A percentile compares a stretch with the other conserved stretches of the same genome.
Conservation (phyloP, 1,140 invertebrate species). For the Harlomillsia oculata region DNA sequence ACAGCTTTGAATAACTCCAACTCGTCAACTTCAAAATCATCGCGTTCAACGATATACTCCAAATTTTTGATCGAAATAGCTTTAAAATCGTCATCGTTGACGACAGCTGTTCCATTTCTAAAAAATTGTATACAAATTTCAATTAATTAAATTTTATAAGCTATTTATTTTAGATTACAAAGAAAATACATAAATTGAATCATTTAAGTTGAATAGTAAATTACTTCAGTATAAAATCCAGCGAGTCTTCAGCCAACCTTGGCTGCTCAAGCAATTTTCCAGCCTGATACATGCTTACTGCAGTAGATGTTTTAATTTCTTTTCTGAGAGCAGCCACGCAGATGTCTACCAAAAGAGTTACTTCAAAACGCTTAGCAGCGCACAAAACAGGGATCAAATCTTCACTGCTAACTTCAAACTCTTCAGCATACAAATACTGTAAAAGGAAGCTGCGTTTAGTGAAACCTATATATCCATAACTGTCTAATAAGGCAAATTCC, state of each 20-base stretch:
- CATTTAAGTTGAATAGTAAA: too few relatives aligned
- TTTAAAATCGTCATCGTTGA: conserved; percentile 20
- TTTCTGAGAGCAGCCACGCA: conserved; percentile 17
- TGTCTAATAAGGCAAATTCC: not conserved
- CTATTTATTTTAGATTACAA: not conserved
- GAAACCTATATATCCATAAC: not conserved
- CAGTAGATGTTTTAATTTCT: conserved; percentile 19
- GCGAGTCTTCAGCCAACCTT: conserved; percentile 18
- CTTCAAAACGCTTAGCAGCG: conserved; percentile 22
- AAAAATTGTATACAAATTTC: not conserved
- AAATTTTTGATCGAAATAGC: conserved; percentile 17
- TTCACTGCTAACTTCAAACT: conserved; percentile 20
- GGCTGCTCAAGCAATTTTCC: conserved; percentile 17
- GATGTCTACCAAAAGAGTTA: conserved; percentile 14
- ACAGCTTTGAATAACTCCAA: conserved; percentile 17
- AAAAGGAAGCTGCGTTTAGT: not conserved
- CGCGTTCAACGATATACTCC: conserved; percentile 12
- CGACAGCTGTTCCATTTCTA: conserved; percentile 16
- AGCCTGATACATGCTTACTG: conserved; percentile 21
- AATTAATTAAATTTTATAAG: not conserved
- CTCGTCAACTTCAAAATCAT: conserved; percentile 23
- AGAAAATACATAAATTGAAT: not conserved
- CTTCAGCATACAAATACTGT: conserved; percentile 20
- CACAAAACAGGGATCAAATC: conserved; percentile 23
- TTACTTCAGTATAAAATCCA: conserved; percentile 21